These are phyloP conservation scores for Centropus unirufus DNA, from an alignment of 2,113 vertebrate species.

Conservation along the genomic window DNA sequence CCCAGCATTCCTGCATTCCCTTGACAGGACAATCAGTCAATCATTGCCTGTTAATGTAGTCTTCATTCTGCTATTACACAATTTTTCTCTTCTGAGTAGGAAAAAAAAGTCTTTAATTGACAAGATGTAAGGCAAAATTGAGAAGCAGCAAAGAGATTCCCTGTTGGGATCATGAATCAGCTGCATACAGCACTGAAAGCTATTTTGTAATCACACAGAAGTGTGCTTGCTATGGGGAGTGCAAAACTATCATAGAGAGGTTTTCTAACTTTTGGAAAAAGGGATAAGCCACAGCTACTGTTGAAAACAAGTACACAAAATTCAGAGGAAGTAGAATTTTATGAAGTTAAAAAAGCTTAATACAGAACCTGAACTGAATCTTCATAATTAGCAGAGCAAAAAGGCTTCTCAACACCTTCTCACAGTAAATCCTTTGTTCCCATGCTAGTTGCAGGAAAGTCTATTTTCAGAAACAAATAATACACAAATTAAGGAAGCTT, in stretches of 20 bases:
- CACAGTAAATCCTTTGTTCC: not conserved
- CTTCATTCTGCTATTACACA: not conserved
- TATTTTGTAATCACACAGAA: not conserved
- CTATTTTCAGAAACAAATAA: not conserved
- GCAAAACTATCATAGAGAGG: not conserved
- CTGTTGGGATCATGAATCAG: not conserved
- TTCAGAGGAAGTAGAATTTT: not conserved
- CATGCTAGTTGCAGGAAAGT: not conserved
- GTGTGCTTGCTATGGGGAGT: not conserved
- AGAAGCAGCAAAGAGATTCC: not conserved
- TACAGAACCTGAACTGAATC: not conserved
- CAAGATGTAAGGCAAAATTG: not conserved
- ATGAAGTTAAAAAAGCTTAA: not conserved
- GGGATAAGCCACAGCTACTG: not conserved
- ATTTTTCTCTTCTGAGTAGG: not conserved
- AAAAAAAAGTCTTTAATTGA: not conserved
- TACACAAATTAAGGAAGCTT: not conserved
- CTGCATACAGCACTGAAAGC: not conserved
- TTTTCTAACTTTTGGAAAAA: not conserved
- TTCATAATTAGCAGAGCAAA: not conserved
- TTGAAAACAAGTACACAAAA: not conserved
- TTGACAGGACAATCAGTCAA: not conserved
- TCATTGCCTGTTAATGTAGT: not conserved
- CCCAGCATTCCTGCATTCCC: not conserved
- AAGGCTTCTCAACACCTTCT: not conserved